Percentiles rank a stretch among this genome's conserved stretches.
phyloP scores from a whole-genome alignment of 1,140 invertebrate genomes.

The Mactra quadrangularis region DNA sequence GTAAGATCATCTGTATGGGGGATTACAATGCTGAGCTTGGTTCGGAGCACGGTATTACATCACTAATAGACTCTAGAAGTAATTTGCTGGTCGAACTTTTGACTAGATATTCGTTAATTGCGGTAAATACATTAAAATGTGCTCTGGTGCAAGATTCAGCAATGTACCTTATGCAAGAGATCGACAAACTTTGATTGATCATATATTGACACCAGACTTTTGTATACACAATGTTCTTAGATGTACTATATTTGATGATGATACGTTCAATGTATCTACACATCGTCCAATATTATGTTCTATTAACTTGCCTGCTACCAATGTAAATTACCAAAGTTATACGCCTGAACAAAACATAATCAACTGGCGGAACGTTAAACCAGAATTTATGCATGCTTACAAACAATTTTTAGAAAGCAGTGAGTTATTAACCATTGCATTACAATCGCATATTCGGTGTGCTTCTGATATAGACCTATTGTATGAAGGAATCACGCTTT shows the following conservation, averaged over 20 bases:
- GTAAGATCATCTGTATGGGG: not conserved
- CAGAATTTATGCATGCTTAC: not conserved
- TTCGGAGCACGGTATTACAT: not conserved
- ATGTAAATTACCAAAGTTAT: not conserved
- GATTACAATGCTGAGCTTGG: not conserved
- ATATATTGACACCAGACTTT: not conserved
- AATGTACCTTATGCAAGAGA: constrained; percentile 7
- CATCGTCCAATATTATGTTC: constrained; percentile 8
- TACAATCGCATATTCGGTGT: not conserved
- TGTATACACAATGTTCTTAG: not conserved
- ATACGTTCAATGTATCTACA: constrained; percentile 5
- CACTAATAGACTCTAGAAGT: not conserved
- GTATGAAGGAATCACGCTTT: not conserved
- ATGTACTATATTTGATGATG: not conserved
- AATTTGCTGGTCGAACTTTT: not conserved
- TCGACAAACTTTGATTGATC: constrained; percentile 18
- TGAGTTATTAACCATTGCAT: not conserved
- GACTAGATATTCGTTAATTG: not conserved
- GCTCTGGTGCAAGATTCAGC: not conserved
- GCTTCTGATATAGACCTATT: not conserved
- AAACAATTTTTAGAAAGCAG: constrained; percentile 2
- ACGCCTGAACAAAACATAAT: not conserved
- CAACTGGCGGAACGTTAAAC: constrained; percentile 10
- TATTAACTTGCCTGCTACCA: not conserved
- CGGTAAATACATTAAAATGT: not conserved